Evolutionary conservation across 2,113 vertebrate species (phyloP).

Genomic region (Heterotis niloticus): DNA sequence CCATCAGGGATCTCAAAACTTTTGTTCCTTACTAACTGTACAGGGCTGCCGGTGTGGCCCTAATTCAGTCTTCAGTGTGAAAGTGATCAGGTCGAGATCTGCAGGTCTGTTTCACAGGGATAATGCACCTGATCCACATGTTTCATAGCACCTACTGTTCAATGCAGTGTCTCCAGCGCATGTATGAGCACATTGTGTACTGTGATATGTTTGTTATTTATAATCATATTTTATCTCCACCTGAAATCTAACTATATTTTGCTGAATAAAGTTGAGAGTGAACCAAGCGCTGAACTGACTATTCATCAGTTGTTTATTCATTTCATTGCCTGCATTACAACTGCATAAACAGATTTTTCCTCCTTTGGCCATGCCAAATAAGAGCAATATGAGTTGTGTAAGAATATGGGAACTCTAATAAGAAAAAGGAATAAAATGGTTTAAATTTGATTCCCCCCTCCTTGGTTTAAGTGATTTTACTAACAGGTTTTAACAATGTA

Average conservation of each 20-base stretch:
- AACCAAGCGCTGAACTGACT: neutral
- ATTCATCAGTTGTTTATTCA: neutral
- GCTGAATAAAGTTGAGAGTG: conserved; percentile 27
- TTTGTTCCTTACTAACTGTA: conserved; percentile 42
- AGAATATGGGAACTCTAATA: neutral
- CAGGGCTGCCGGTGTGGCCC: conserved; percentile 40
- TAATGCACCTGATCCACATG: conserved; percentile 46
- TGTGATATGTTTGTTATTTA: conserved; percentile 25
- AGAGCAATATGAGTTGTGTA: neutral
- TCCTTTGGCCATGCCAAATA: neutral
- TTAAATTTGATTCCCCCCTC: too few species aligned
- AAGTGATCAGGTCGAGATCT: conserved; percentile 22
- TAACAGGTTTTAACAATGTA: neutral
- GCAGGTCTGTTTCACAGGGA: conserved; percentile 37
- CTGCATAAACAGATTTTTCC: neutral
- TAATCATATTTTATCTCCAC: conserved; percentile 19
- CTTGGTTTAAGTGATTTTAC: neutral
- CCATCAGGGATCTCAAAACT: conserved; percentile 4
- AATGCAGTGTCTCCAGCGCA: conserved; percentile 47
- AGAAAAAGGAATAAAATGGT: neutral
- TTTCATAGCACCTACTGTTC: conserved; percentile 48
- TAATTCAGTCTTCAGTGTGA: too few species aligned
- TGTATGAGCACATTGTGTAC: conserved; percentile 24
- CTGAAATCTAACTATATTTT: conserved; percentile 18
- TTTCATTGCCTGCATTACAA: neutral